Evolutionary conservation across 2,797 vertebrate genomes (phyloP).

Genomic region (Rousettus madagascariensis): DNA sequence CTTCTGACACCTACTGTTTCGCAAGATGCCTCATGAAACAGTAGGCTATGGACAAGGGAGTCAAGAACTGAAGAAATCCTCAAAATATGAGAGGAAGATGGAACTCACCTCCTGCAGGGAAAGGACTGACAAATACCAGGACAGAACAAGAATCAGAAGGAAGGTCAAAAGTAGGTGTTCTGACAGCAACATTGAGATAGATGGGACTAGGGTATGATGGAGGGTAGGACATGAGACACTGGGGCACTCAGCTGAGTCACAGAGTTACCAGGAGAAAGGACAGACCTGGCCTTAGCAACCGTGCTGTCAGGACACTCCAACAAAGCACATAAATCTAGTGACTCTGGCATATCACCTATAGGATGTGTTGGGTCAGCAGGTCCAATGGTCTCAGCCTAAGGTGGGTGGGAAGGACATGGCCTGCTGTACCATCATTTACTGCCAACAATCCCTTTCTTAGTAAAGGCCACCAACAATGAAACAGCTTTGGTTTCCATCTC

Average conservation of each 20-base stretch:
- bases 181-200: not conserved
- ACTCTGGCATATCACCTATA: not conserved
- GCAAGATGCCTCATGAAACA: not conserved
- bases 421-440: not conserved
- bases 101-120: no score
- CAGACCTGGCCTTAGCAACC: not conserved
- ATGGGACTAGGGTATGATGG: not conserved
- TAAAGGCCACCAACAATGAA: not conserved
- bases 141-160: not conserved
- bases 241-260: not conserved
- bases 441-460: not conserved
- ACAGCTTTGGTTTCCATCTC: not conserved
- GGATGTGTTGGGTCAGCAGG: not conserved
- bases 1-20: not conserved
- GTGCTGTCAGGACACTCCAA: not conserved
- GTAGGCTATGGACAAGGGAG: not conserved
- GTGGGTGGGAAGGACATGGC: no score
- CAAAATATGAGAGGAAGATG: not conserved
- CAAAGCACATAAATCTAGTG: not conserved
- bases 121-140: accelerated
- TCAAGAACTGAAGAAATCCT: no score
- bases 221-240: no score
- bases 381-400: not conserved
- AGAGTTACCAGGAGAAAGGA: not conserved
- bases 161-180: not conserved